These are phyloP conservation scores for Calameuta filiformis DNA, from an alignment of 2,888 invertebrate species.

Conservation along the genomic window DNA sequence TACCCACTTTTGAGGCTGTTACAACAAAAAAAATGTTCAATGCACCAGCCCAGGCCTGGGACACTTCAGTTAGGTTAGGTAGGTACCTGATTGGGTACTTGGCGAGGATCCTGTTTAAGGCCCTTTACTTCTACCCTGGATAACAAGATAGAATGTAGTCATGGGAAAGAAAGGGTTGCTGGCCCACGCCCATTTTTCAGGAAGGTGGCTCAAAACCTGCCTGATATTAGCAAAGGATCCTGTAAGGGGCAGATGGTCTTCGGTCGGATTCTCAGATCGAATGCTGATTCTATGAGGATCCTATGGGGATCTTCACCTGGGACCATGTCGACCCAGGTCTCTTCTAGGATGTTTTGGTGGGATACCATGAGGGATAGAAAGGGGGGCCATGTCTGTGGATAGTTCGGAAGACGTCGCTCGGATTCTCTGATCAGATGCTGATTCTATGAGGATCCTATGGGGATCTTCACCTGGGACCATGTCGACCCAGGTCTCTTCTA, in stretches of 20 bases:
- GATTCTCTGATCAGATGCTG: not conserved
- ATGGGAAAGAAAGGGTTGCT: not conserved
- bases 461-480: not conserved
- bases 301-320: not conserved
- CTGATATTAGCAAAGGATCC: slow-evolving; percentile 12
- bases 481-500: not conserved
- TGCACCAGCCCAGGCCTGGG: not conserved
- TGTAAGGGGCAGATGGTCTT: slow-evolving; percentile 46
- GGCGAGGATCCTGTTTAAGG: not conserved
- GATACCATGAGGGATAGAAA: not conserved
- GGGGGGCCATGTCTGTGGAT: not conserved
- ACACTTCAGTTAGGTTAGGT: not conserved
- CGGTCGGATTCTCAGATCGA: slow-evolving; percentile 14
- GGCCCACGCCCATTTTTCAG: slow-evolving; percentile 42
- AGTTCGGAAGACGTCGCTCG: slow-evolving; percentile 16
- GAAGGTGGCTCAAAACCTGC: slow-evolving; percentile 34
- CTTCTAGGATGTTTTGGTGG: not conserved
- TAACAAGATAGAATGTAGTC: not conserved
- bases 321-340: not conserved
- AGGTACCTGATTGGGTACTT: not conserved
- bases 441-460: not conserved
- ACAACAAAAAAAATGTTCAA: not conserved
- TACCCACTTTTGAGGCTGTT: slow-evolving; percentile 19
- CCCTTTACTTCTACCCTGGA: not conserved
- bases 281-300: not conserved